A percentile compares a stretch with the other conserved stretches of the same genome.
Evolutionary conservation across 2,888 invertebrate genomes (phyloP).

Genomic region (Icerya purchasi): DNA sequence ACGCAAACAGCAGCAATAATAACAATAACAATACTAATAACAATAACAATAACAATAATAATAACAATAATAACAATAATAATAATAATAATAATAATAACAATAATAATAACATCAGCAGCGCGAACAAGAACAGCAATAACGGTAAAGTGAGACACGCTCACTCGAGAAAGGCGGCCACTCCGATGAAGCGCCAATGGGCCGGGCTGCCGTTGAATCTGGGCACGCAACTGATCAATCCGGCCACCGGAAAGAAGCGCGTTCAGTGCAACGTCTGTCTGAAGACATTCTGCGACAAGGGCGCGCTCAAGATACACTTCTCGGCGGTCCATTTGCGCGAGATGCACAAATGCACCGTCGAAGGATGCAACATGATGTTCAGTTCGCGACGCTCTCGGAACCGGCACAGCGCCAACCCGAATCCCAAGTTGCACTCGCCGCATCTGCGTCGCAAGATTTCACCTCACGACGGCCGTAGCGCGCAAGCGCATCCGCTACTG

Average conservation of each 20-base stretch:
- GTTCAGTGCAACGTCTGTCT: conserved; percentile 95
- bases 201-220: conserved; percentile 54
- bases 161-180: conserved; percentile 40
- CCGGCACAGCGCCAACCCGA: conserved; percentile 92
- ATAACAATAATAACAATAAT: too few species aligned
- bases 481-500: conserved; percentile 55
- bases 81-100: conserved; percentile 26
- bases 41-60: too few species aligned
- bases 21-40: conserved; percentile 21
- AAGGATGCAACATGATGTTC: conserved; percentile 98
- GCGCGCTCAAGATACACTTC: conserved; percentile 96
- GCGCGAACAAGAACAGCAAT: conserved; percentile 22
- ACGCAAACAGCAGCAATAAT: conserved; percentile 26
- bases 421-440: conserved; percentile 91
- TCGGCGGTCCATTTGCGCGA: conserved; percentile 95
- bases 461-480: conserved; percentile 76
- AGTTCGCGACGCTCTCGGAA: conserved; percentile 88
- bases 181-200: conserved; percentile 52
- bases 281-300: conserved; percentile 99
- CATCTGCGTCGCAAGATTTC: conserved; percentile 82
- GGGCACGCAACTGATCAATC: conserved; percentile 77
- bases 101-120: conserved; percentile 17
- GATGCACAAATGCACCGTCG: conserved; percentile 98
- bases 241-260: conserved; percentile 82
- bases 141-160: conserved; percentile 25